Base-by-base conservation (phyloP, 2,888 invertebrate species). In the Mythimna lalbum region DNA sequence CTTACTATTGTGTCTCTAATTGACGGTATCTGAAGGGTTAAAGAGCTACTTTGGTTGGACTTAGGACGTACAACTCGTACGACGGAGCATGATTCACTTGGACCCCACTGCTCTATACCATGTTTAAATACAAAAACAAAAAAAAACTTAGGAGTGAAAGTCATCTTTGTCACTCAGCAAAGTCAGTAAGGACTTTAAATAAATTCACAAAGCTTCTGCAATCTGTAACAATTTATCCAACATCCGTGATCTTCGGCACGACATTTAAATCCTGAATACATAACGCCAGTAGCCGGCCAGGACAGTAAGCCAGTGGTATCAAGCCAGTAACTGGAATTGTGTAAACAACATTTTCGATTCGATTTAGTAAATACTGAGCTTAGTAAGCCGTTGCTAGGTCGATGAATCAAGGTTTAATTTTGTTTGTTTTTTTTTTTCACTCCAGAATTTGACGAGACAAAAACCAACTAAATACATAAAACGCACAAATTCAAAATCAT, bases 261-360 rank as follows among this genome's bases (percentile, higher is more conserved):
- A 21, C 36, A n/a, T 47, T 39, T 68, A 73, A 73, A 68, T 68
- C 56, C 53, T 68, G 50, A 73, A 73, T 73, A 73, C 68, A 76
- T 68, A 73, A 68, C 53, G 68, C 10, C 47, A n/a, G n/a, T 76
- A 49, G 0, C 53, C 53, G 59, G 67, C 59, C 36, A 73, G 72
- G 75, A 65, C 23, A 67, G 67, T 59, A 73, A 75, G 67, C 72
- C 49, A 49, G 47, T 21, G 9, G 57, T 31, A 75, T 67, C 57
- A 74, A 57, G 36, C 27, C 33, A 75, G 66, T 74, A 1, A 75
- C 57, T 56, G 39, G 10, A 66, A 23, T 65, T 27, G n/a, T 59
- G 59, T 73, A 67, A 65, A 65, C 66, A 67, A 67, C 31, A 23
- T 53, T 73, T 66, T 59, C 67, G 36, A 66, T 66, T 66, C 21